Base-by-base conservation (phyloP, 2,797 vertebrate species). In the Alcedo atthis region DNA sequence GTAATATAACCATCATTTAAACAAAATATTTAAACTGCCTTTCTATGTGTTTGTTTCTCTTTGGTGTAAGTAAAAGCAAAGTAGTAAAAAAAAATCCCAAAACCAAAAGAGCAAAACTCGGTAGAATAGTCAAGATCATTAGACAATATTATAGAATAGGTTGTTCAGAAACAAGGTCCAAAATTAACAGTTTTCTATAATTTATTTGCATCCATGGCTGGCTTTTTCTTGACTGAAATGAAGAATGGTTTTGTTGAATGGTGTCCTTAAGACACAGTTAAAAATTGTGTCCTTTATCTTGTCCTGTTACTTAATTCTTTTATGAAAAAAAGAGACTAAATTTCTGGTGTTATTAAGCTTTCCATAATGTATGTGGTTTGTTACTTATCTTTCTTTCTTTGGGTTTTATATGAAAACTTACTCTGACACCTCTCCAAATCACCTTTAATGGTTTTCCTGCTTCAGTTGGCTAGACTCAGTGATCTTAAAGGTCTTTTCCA, bases 371-470 rank as follows among this genome's bases (percentile, higher is more conserved):
- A 15, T 46, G 30, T 17, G 24, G 32, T 12, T 85, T 75, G 4
- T 18, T 76, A 33, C 61, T 84, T 61, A 57, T 25, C 55, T 28
- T 15, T 78, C 37, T 40, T 88, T 58, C 77, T n/a, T 8, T n/a
- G 28, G 22, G 53, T 81, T 89, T 89, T 85, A 49, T 26, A n/a
- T 6, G 17, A 45, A 89, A 81, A 30, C 9, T 81, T 77, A 62
- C 8, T 33, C 21, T 62, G 37, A 32, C 6, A 21, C 6, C 15
- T 58, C 67, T 26, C 32, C 12, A 53, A 84, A 58, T 68, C 42
- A 30, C 0, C 0, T 26, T 49, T 46, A 24, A 46, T 46, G 46
- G 46, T 46, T 46, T 46, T 46, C 21, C 46, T 46, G 46, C 46
- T 46, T 46, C 21, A 46, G 12, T 22, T 46, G 46, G 46, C 21